Percentiles rank a stretch among this genome's conserved stretches.
Evolutionary conservation across 2,888 invertebrate species (phyloP).

Genomic region (Megastigmus dorsalis): DNA sequence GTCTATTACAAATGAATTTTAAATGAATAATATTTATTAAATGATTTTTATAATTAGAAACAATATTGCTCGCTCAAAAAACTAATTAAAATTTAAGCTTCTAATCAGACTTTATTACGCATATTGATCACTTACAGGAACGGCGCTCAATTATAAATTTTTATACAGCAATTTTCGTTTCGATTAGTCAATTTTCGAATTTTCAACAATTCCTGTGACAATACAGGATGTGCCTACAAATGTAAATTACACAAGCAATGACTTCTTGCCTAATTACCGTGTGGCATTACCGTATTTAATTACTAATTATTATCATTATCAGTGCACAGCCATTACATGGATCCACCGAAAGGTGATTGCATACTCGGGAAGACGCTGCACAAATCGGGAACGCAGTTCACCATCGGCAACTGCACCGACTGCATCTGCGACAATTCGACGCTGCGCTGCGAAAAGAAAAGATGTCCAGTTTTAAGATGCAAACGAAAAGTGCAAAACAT

Average conservation of each 20-base stretch:
- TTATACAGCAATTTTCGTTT: neutral
- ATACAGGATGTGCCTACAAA: neutral
- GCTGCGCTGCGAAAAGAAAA: conserved; percentile 84
- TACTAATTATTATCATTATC: neutral
- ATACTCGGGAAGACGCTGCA: conserved; percentile 83
- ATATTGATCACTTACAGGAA: no score
- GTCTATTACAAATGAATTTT: neutral
- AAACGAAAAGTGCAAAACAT: conserved; percentile 82
- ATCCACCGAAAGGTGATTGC: conserved; percentile 78
- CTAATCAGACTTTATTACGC: no score
- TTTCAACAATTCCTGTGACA: neutral
- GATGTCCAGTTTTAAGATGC: conserved; percentile 93
- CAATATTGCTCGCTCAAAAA: no score
- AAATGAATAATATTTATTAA: conserved; percentile 63
- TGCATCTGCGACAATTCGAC: conserved; percentile 90
- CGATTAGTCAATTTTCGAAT: neutral
- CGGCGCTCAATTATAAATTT: no score
- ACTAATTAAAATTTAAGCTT: no score
- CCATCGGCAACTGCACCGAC: conserved; percentile 86
- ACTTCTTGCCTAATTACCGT: neutral
- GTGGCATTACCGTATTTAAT: neutral
- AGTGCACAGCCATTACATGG: conserved; percentile 75
- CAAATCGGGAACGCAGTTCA: conserved; percentile 80
- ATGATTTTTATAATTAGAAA: no score
- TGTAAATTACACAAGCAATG: neutral